Base-by-base conservation (phyloP, 1,140 invertebrate species). In the Diabrotica virgifera region DNA sequence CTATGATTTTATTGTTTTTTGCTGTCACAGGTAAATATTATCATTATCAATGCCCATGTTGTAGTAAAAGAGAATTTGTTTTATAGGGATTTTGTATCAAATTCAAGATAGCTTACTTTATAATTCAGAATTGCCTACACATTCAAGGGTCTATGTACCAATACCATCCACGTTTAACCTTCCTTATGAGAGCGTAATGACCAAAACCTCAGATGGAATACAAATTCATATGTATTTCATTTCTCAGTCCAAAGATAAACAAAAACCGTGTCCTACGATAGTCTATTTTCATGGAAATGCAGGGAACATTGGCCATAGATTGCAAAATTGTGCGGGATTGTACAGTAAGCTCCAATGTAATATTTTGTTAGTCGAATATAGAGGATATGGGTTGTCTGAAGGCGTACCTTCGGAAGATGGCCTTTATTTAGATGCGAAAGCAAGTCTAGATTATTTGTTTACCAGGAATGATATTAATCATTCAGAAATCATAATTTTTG, bases 271-370 rank as follows among this genome's bases (percentile, higher is more conserved):
- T 55, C 91, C 92, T 2, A 96, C 94, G 2, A 80, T 97, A 69
- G 79, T 97, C 12, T 97, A 92, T 81, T 88, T 98, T 57, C 95
- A 98, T 84, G 95, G 95, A 7, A 97, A 97, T 87, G 95, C 95
- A 64, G 95, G 95, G 12, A 97, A 98, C 78, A 94, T 97, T 84
- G 95, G 95, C 0, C 94, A 97, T 77, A 88, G 91, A 66, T 80
- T 95, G 63, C 85, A 89, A 67, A 93, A 94, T 80, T 87, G 86
- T 38, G 85, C 85, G 71, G 91, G 90, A 8, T 80, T 97, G 24
- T 95, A 91, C 81, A 85, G 90, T 73, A 86, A 88, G 76, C 78
- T 95, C 38, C 85, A 88, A 63, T 92, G 90, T 68, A 97, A 97
- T 79, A 85, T 97, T 67, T 79, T 97, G 36, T 85, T 97, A 84